Base-by-base conservation (phyloP, 2,888 invertebrate genomes). In the Chaetogeoica ovagalla region DNA sequence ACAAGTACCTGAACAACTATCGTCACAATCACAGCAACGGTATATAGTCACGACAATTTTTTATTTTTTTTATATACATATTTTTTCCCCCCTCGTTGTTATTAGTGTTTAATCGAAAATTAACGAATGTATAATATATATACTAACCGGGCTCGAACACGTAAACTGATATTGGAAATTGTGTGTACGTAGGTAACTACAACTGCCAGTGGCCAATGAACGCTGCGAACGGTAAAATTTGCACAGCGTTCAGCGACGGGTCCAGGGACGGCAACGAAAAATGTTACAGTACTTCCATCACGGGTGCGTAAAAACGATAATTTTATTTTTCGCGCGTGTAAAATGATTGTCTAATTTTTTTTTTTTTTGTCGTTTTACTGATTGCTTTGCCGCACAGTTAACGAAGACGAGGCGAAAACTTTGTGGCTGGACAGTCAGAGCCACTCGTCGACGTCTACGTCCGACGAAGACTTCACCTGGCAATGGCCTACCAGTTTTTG, bases 401-500 rank as follows among this genome's bases (percentile, higher is more conserved):
- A 89, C 85, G 90, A 90, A 85, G 90, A 90, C 83, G 90, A 90
- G 84, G 90, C 90, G 60, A 89, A 91, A 84, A 90, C 90, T 66
- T 87, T 91, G 82, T 92, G 92, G 90, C 86, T 91, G 84, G 91
- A 92, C 85, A 92, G 91, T 82, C 91, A 91, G 84, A 91, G 91
- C 52, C 89, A 90, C 68, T 89, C 90, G 60, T 89, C 89, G 72
- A 89, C 88, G 74, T 91, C 91, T 85, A 90, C 90, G 73, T 89
- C 90, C 73, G 90, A 91, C 83, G 90, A 89, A 84, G 90, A 91
- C 84, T 90, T 89, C 83, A 88, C 90, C 85, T 89, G 91, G 88
- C 88, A 90, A 82, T 92, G 91, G 89, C 92, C 92, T 70, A 93
- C 93, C n/a, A 90, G 91, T 82, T 93, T 93, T 86, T 91, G 90